Conservation (phyloP, 2,888 invertebrate genomes). For the Geotrupes spiniger region DNA sequence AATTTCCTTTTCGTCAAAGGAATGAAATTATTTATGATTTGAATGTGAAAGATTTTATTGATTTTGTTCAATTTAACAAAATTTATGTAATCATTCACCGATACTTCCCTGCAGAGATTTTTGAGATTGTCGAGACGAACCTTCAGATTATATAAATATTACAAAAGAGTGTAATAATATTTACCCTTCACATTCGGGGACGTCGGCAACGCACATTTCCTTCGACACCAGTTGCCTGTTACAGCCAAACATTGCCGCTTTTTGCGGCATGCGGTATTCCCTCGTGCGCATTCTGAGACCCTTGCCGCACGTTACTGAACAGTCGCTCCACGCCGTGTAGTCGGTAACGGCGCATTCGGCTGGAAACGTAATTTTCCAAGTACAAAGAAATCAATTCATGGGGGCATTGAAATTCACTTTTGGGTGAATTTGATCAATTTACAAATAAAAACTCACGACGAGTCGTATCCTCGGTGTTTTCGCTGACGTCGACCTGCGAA, state of each 20-base stretch:
- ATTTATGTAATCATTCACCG: too few relatives aligned
- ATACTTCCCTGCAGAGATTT: too few relatives aligned
- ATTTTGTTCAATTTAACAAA: too few relatives aligned
- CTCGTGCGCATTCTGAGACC: slow-evolving; percentile 79
- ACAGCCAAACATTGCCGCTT: slow-evolving; percentile 69
- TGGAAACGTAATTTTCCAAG: slow-evolving; percentile 49
- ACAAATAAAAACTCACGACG: slow-evolving; percentile 59
- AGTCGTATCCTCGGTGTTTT: slow-evolving; percentile 65
- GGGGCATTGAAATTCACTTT: neutral
- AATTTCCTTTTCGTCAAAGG: too few relatives aligned
- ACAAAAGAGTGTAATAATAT: too few relatives aligned
- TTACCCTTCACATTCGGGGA: slow-evolving; percentile 70
- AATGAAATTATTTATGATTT: too few relatives aligned
- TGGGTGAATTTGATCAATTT: too few relatives aligned
- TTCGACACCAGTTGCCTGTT: slow-evolving; percentile 76
- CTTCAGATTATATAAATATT: too few relatives aligned
- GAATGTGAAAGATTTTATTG: too few relatives aligned
- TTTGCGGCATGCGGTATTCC: slow-evolving; percentile 65
- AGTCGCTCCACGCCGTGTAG: slow-evolving; percentile 76
- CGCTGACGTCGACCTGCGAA: slow-evolving; percentile 61
- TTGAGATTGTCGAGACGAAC: too few relatives aligned
- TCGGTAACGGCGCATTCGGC: slow-evolving; percentile 78
- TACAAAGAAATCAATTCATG: slow-evolving; percentile 2
- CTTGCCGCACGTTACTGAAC: slow-evolving; percentile 85
- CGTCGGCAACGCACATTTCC: slow-evolving; percentile 83